phyloP scores from a whole-genome alignment of 1,140 invertebrate genomes.

The Onthophagus taurus region DNA sequence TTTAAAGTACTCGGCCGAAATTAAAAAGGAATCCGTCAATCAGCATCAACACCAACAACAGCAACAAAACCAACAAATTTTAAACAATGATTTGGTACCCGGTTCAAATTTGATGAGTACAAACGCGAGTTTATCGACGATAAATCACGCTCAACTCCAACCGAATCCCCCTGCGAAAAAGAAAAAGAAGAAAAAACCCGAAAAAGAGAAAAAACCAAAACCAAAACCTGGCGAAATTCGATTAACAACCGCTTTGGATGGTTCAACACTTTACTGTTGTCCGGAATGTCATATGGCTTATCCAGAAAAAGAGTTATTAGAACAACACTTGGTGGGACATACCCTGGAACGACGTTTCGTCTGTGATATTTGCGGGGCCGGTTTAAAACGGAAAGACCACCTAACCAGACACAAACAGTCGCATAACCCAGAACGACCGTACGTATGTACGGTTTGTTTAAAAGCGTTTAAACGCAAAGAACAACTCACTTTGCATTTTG shows the following conservation, averaged over 20 bases:
- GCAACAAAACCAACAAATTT: slow-evolving; percentile 13
- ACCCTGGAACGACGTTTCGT: slow-evolving; percentile 71
- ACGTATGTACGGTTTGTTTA: slow-evolving; percentile 72
- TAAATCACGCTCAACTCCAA: slow-evolving; percentile 20
- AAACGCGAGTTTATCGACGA: slow-evolving; percentile 20
- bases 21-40: slow-evolving; percentile 57
- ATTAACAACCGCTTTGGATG: slow-evolving; percentile 70
- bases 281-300: slow-evolving; percentile 81
- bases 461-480: slow-evolving; percentile 81
- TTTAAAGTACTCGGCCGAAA: slow-evolving; percentile 71
- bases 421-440: slow-evolving; percentile 70
- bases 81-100: slow-evolving; percentile 33
- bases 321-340: slow-evolving; percentile 72
- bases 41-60: slow-evolving; percentile 23
- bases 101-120: slow-evolving; percentile 17
- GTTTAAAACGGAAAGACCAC: slow-evolving; percentile 73
- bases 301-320: slow-evolving; percentile 67
- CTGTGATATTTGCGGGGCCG: slow-evolving; percentile 77
- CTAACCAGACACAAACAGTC: slow-evolving; percentile 71
- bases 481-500: slow-evolving; percentile 72
- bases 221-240: slow-evolving; percentile 75
- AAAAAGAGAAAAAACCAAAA: slow-evolving; percentile 68
- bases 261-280: slow-evolving; percentile 73
- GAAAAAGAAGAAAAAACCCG: slow-evolving; percentile 73
- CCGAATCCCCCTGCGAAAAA: slow-evolving; percentile 49